Evolutionary conservation across 2,113 vertebrate species (phyloP).

Genomic region (Hymenochirus boettgeri): DNA sequence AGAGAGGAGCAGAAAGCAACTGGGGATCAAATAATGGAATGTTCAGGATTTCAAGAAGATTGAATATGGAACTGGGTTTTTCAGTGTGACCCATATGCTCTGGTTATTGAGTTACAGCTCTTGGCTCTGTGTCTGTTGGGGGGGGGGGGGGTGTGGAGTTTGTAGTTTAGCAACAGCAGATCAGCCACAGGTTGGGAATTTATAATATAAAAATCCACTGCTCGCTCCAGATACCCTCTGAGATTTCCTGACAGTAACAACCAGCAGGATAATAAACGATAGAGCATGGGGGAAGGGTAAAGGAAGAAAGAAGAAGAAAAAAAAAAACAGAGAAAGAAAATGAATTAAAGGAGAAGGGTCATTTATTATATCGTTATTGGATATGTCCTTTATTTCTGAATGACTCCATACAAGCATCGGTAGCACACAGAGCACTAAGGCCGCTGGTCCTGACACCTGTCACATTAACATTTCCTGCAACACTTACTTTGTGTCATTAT

Average conservation of each 20-base stretch:
- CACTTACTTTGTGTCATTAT: neutral
- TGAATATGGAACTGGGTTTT: too few relatives aligned
- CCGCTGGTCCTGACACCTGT: neutral
- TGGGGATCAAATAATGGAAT: too few relatives aligned
- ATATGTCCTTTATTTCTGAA: neutral
- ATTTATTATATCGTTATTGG: neutral
- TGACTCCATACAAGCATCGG: neutral
- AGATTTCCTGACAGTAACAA: neutral
- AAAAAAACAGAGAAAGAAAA: neutral
- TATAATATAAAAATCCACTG: neutral
- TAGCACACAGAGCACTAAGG: neutral
- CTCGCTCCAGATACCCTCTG: neutral
- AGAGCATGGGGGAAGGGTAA: neutral
- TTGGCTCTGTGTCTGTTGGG: too few relatives aligned
- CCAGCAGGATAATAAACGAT: slow-evolving; percentile 1
- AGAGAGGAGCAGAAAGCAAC: too few relatives aligned
- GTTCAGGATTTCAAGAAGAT: too few relatives aligned
- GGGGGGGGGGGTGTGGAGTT: too few relatives aligned
- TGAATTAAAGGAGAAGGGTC: neutral
- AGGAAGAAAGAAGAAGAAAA: neutral
- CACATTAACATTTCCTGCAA: neutral
- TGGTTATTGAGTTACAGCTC: too few relatives aligned
- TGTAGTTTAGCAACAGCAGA: too few relatives aligned
- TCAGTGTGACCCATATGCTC: too few relatives aligned
- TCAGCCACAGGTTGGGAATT: too few relatives aligned